phyloP scores from a whole-genome alignment of 1,140 invertebrate species.

The Hyles vespertilio region DNA sequence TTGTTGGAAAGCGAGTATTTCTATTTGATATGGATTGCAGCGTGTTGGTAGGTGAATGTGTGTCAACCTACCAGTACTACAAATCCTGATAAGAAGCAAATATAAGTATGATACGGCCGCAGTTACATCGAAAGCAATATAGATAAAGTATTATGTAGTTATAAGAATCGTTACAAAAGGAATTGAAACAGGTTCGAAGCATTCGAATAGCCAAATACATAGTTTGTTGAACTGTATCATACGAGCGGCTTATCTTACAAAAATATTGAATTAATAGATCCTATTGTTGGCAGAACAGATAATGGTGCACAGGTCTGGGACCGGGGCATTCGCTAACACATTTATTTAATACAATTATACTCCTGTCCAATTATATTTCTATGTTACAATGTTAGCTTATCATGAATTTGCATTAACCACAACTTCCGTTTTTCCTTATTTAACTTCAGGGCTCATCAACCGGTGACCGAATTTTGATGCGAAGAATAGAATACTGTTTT shows the following conservation, averaged over 20 bases:
- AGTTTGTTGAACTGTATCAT: slow-evolving; percentile 2
- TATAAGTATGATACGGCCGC: slow-evolving; percentile 7
- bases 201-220: neutral
- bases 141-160: no score
- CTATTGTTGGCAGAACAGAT: neutral
- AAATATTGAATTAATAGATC: neutral
- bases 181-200: no score
- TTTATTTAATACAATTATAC: neutral
- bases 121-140: neutral
- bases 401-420: slow-evolving; percentile 16
- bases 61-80: slow-evolving; percentile 12
- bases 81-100: slow-evolving; percentile 10
- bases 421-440: slow-evolving; percentile 43
- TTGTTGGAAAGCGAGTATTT: neutral
- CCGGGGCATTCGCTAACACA: neutral
- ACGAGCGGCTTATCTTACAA: slow-evolving; percentile 1
- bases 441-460: slow-evolving; percentile 7
- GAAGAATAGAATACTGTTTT: neutral
- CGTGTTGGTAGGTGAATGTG: slow-evolving; percentile 13
- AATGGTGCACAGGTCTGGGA: slow-evolving; percentile 6
- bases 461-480: neutral
- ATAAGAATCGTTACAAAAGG: no score
- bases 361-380: no score
- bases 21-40: neutral
- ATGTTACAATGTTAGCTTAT: no score